Percentiles rank a stretch among this genome's conserved stretches.
phyloP scores from a whole-genome alignment of 1,140 invertebrate species.

The Drosophila mauritiana region DNA sequence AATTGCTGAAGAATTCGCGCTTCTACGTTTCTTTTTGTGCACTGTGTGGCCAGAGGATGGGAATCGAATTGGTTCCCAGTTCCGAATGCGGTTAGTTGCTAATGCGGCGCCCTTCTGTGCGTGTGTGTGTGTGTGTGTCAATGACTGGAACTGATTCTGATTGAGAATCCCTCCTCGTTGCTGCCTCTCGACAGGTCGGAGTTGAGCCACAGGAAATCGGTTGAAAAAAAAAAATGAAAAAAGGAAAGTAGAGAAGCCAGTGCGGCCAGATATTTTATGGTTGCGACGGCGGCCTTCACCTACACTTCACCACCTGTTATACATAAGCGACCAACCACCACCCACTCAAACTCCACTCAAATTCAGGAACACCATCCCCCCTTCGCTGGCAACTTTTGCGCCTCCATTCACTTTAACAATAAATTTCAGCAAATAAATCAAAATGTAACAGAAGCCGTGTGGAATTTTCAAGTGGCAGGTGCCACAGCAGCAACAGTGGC shows the following conservation, averaged over 20 bases:
- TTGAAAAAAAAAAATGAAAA: background rate
- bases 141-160: conserved; percentile 41
- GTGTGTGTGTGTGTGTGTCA: conserved; percentile 16
- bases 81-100: conserved; percentile 37
- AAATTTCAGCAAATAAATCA: conserved; percentile 82
- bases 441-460: conserved; percentile 78
- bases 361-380: background rate
- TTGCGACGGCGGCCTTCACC: conserved; percentile 36
- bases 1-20: background rate
- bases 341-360: background rate
- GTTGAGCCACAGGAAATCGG: conserved; percentile 18
- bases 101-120: background rate
- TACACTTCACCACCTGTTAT: conserved; percentile 38
- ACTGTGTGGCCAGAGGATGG: background rate
- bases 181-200: background rate
- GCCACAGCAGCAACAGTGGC: conserved; percentile 15
- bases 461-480: conserved; percentile 78
- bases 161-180: conserved; percentile 48
- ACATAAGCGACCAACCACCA: background rate
- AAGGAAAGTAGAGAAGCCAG: background rate
- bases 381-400: conserved; percentile 54
- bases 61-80: conserved; percentile 8
- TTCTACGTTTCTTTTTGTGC: background rate
- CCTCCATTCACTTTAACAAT: conserved; percentile 70
- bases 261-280: conserved; percentile 43